Percentiles rank a stretch among this genome's conserved stretches.
phyloP scores from a whole-genome alignment of 1,140 invertebrate species.

The Steinernema khuongi region DNA sequence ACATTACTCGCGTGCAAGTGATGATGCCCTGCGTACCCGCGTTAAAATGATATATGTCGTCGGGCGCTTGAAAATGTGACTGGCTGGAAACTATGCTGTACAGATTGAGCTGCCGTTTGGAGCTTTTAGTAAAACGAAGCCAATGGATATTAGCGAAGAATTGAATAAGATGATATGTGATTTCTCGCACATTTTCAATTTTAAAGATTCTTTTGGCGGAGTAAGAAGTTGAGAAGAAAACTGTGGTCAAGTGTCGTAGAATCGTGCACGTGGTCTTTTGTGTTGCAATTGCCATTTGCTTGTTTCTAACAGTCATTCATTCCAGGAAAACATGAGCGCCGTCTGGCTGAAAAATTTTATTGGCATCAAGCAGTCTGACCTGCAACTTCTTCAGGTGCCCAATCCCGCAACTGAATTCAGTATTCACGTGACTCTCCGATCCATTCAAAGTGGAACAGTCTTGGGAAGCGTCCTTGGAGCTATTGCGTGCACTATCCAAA shows the following conservation, averaged over 20 bases:
- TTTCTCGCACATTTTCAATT: constrained; percentile 15
- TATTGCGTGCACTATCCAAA: neutral
- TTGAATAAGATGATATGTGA: too few species aligned
- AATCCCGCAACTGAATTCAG: constrained; percentile 36
- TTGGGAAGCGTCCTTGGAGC: constrained; percentile 23
- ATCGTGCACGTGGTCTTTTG: constrained; percentile 10
- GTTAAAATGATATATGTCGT: too few species aligned
- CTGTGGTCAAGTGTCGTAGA: constrained; percentile 18
- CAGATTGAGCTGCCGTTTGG: too few species aligned
- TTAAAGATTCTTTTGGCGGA: constrained; percentile 18
- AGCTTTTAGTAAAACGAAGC: too few species aligned
- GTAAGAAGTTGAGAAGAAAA: constrained; percentile 12
- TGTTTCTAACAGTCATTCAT: neutral
- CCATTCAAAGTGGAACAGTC: constrained; percentile 30
- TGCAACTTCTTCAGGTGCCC: constrained; percentile 40
- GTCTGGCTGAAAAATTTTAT: constrained; percentile 40
- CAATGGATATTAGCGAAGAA: too few species aligned
- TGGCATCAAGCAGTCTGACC: constrained; percentile 32
- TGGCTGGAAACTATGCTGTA: too few species aligned
- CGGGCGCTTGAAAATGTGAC: too few species aligned
- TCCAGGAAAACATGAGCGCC: constrained; percentile 24
- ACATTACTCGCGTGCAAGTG: too few species aligned
- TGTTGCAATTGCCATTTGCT: constrained; percentile 7
- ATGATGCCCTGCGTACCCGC: too few species aligned
- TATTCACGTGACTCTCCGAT: constrained; percentile 39